phyloP scores from a whole-genome alignment of 2,113 vertebrate genomes.

The Erpornis zantholeuca region DNA sequence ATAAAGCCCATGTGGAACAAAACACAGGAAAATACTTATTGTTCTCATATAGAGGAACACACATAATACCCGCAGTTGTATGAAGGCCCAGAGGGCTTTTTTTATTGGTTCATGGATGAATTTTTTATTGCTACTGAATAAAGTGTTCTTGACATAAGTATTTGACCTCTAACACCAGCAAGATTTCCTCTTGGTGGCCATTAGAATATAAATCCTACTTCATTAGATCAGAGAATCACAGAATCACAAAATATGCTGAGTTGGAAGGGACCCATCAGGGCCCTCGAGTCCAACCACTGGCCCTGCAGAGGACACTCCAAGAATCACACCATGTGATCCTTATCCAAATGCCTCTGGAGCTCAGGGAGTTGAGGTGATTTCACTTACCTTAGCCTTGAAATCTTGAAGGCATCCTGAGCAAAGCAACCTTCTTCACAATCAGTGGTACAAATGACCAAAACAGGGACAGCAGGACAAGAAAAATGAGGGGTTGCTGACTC shows the following conservation, averaged over 20 bases:
- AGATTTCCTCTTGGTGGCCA: slow-evolving; percentile 48
- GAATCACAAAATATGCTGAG: neutral
- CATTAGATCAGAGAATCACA: neutral
- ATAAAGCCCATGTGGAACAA: slow-evolving; percentile 24
- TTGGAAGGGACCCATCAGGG: neutral
- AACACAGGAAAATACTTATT: slow-evolving; percentile 51
- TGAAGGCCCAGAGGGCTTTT: neutral
- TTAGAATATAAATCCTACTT: slow-evolving; percentile 35
- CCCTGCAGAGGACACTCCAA: neutral
- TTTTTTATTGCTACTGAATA: slow-evolving; percentile 68
- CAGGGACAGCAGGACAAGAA: neutral
- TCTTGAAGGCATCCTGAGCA: neutral
- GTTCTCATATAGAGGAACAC: slow-evolving; percentile 12
- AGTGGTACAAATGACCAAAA: neutral
- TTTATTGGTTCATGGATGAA: slow-evolving; percentile 12
- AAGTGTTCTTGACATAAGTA: slow-evolving; percentile 58
- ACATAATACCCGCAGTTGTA: neutral
- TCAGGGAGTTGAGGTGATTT: neutral
- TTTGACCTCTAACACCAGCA: slow-evolving; percentile 46
- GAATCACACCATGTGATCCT: neutral
- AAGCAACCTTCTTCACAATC: neutral
- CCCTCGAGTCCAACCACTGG: neutral
- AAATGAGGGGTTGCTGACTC: neutral
- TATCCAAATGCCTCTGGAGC: neutral
- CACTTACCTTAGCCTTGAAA: neutral